Evolutionary conservation across 2,113 vertebrate species (phyloP).

Genomic region (Engraulis encrasicolus): DNA sequence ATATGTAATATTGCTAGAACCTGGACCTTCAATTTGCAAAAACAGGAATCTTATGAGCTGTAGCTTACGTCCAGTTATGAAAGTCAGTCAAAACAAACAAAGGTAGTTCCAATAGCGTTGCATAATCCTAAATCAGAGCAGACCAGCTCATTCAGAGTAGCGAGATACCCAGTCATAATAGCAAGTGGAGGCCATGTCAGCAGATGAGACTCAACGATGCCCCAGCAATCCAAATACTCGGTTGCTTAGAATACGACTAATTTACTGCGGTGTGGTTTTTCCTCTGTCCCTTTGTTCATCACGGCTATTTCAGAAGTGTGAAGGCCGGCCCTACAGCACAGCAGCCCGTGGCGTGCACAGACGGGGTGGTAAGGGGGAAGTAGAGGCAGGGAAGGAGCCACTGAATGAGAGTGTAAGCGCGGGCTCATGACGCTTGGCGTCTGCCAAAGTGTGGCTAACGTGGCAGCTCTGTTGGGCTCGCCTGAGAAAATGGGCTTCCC

Average conservation of each 20-base stretch:
- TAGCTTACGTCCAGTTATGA: too few species aligned
- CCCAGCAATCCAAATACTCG: too few species aligned
- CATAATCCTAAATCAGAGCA: too few species aligned
- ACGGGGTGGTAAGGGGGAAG: background rate
- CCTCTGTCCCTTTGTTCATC: constrained; percentile 34
- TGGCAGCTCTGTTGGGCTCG: constrained; percentile 1
- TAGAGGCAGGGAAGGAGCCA: background rate
- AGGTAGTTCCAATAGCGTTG: too few species aligned
- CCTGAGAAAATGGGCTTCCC: constrained; percentile 35
- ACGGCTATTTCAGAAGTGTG: constrained; percentile 9
- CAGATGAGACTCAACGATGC: background rate
- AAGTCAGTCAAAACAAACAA: too few species aligned
- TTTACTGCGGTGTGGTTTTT: too few species aligned
- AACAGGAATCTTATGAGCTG: too few species aligned
- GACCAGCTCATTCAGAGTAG: too few species aligned
- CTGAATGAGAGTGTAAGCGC: background rate
- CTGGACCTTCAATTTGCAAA: too few species aligned
- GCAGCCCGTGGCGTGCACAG: too few species aligned
- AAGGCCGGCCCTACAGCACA: background rate
- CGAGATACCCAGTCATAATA: background rate
- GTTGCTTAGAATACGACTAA: too few species aligned
- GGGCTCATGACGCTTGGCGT: constrained; percentile 6
- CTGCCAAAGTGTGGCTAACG: constrained; percentile 39
- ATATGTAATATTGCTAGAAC: too few species aligned
- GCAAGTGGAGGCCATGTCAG: background rate